Evolutionary conservation across 92 coral and sea anemone genomes (phyloP), one percentile per base, ranked within the genome.

Genomic region (Palythoa grandiflora): DNA sequence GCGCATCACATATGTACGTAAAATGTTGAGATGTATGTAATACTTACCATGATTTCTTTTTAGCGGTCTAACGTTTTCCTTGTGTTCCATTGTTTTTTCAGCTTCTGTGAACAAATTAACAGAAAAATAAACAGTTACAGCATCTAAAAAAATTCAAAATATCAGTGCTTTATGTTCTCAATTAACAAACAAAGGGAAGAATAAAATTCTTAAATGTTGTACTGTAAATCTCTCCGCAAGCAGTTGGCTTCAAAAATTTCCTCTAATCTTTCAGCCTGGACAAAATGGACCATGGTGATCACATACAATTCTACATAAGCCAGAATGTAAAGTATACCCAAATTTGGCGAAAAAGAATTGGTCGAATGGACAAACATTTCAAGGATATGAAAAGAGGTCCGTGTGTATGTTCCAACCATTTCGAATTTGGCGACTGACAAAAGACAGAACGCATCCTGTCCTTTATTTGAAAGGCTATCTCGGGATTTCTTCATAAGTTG

Each of bases 381-480:
- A 51, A 51, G 11, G 55, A 51, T 6, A 57, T 57, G 65, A 57
- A 57, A n/a, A n/a, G 65, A 57, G 15, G 65, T 12, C 17, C 84
- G 3, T 71, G 71, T n/a, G 76, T 85, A 36, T 88, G 87, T 52
- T 61, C 84, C 21, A 83, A 83, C 51, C 88, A 89, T 61, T 89
- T 89, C 74, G 54, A 89, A 61, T 61, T 71, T 73, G 91, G 54
- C 60, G 75, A 44, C 88, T 88, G 21, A 89, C 52, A n/a, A 60
- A 28, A 19, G 54, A 57, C 53, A 14, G 54, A 3, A 84, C 91
- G 17, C 68, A 73, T 73, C 91, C 88, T 37, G 79, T 53, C 5
- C 51, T 81, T 48, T 88, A 88, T 37, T 61, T 81, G 6, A 83
- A 89, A 36, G 88, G 88, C 48, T 89, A 83, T 77, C 88, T 83